Conservation (phyloP, 2,797 vertebrate species). For the Macropus fuliginosus region DNA sequence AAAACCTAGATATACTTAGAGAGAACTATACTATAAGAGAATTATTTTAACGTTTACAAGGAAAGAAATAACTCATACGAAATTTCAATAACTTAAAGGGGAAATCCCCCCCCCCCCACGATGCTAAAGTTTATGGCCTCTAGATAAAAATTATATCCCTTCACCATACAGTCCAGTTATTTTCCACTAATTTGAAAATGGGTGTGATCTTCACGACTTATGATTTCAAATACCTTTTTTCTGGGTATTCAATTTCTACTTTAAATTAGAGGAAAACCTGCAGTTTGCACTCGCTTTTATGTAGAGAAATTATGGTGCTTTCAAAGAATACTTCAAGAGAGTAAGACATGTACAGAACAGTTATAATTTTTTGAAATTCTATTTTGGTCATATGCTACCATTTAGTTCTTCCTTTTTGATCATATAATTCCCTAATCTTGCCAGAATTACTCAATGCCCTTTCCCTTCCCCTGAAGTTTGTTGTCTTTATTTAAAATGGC, state of each 20-base stretch:
- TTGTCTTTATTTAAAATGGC: background rate
- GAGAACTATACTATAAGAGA: background rate
- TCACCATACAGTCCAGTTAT: background rate
- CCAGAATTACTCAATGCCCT: background rate
- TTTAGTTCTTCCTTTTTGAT: background rate
- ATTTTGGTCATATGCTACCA: background rate
- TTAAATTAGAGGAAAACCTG: constrained; percentile 8
- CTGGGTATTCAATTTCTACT: constrained; percentile 37
- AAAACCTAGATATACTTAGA: background rate
- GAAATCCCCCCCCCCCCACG: background rate
- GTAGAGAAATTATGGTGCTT: background rate
- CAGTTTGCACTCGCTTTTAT: background rate
- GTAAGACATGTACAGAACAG: background rate
- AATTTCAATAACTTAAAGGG: background rate
- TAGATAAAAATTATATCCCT: constrained; percentile 27
- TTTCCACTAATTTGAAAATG: constrained; percentile 42
- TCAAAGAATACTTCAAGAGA: background rate
- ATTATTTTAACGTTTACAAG: constrained; percentile 17
- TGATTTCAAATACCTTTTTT: constrained; percentile 13
- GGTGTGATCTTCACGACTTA: background rate
- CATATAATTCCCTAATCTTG: background rate
- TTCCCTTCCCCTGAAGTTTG: background rate
- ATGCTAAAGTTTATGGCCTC: constrained; percentile 21
- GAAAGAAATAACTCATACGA: background rate
- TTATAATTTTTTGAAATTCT: background rate